Evolutionary conservation across 2,113 vertebrate species (phyloP).

Genomic region (Platysternon megacephalum): DNA sequence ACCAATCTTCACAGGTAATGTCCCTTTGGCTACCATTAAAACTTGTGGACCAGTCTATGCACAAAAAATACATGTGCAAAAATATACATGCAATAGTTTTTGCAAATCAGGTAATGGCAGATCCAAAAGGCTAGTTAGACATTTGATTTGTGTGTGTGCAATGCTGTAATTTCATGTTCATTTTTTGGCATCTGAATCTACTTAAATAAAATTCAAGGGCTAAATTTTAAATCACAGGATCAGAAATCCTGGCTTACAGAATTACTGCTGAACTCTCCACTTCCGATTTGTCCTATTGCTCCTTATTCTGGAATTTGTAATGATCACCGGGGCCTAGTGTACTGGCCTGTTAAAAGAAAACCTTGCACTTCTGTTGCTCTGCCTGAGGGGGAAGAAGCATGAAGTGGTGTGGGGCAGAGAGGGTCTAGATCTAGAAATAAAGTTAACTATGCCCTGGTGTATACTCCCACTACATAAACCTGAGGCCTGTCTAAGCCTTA

Average conservation of each 20-base stretch:
- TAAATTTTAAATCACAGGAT: not conserved
- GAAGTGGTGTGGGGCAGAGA: not conserved
- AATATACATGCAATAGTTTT: not conserved
- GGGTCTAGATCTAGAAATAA: not conserved
- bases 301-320: not conserved
- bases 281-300: not conserved
- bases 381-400: not conserved
- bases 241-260: not conserved
- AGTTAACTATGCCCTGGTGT: not conserved
- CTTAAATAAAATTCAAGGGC: not conserved
- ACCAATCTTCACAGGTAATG: not conserved
- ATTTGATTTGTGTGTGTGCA: constrained; percentile 3
- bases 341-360: not conserved
- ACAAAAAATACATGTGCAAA: not conserved
- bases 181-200: not conserved
- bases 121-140: fast-evolving
- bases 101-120: not conserved
- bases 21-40: not conserved
- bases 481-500: not conserved
- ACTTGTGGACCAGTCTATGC: not conserved
- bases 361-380: not conserved
- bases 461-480: not conserved
- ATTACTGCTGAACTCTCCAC: not conserved
- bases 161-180: not conserved
- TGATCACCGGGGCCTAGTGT: not conserved